phyloP scores from a whole-genome alignment of 2,113 vertebrate species.

The Dasyprocta punctata region DNA sequence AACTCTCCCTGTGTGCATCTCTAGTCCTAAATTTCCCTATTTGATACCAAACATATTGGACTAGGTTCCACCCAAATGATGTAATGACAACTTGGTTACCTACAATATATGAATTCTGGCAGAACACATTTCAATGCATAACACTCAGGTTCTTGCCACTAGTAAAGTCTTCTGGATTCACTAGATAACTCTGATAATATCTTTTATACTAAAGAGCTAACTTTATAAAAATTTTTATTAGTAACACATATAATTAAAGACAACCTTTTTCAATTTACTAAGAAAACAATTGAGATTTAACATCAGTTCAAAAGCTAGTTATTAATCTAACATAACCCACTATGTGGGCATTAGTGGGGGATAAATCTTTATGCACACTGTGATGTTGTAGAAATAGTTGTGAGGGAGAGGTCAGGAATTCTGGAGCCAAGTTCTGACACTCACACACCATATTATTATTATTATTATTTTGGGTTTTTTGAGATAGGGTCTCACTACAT shows the following conservation, averaged over 20 bases:
- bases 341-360: not conserved
- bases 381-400: not conserved
- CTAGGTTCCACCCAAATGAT: not conserved
- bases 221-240: not conserved
- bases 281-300: not conserved
- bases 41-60: not conserved
- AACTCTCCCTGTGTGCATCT: not conserved
- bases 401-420: not conserved
- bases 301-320: not conserved
- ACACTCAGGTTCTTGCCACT: not conserved
- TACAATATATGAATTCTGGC: not conserved
- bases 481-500: not conserved
- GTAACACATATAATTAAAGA: slow-evolving; percentile 27
- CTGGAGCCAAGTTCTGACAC: not conserved
- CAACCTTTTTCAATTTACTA: not conserved
- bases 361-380: not conserved
- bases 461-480: not conserved
- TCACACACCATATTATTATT: not conserved
- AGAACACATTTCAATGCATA: not conserved
- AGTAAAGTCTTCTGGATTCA: not conserved
- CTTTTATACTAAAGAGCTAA: not conserved
- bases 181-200: not conserved
- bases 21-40: not conserved
- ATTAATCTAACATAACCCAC: not conserved
- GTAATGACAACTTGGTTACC: not conserved